A percentile compares a stretch with the other conserved stretches of the same genome.
Evolutionary conservation across 2,888 invertebrate species (phyloP).

Genomic region (Pterobdella sp.): DNA sequence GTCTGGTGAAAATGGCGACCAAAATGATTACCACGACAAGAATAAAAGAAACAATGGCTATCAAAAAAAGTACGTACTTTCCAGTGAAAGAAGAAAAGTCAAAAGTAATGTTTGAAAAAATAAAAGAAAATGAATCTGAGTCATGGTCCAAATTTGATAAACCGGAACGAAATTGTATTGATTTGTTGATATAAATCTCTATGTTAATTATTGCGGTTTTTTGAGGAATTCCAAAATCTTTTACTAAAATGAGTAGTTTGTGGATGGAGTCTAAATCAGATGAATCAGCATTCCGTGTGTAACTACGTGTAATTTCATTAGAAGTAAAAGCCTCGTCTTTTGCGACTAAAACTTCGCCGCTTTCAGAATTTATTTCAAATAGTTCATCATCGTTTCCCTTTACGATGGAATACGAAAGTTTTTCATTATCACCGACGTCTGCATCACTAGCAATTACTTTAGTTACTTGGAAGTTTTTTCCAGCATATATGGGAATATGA

Average conservation of each 20-base stretch:
- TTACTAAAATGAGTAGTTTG: constrained; percentile 33
- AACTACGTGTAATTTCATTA: background rate
- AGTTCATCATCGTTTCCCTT: constrained; percentile 33
- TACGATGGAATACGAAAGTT: constrained; percentile 32
- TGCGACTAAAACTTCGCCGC: constrained; percentile 31
- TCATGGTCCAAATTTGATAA: background rate
- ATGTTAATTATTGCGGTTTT: constrained; percentile 25
- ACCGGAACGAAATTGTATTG: constrained; percentile 12
- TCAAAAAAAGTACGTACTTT: constrained; percentile 24
- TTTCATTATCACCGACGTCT: constrained; percentile 35
- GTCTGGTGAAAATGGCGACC: constrained; percentile 29
- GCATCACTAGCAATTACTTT: constrained; percentile 34
- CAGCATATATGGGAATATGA: constrained; percentile 14
- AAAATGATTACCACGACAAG: constrained; percentile 34
- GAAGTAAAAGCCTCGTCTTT: constrained; percentile 23
- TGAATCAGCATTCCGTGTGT: background rate
- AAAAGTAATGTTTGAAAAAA: background rate
- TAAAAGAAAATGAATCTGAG: background rate
- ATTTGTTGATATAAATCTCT: constrained; percentile 27
- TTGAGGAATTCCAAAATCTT: constrained; percentile 31
- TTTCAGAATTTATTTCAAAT: constrained; percentile 33
- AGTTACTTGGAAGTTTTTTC: constrained; percentile 27
- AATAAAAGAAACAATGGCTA: constrained; percentile 32
- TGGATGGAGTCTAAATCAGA: constrained; percentile 17
- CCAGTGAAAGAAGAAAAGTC: constrained; percentile 22